phyloP scores from a whole-genome alignment of 2,113 vertebrate genomes.

The Eurystomus gularis region DNA sequence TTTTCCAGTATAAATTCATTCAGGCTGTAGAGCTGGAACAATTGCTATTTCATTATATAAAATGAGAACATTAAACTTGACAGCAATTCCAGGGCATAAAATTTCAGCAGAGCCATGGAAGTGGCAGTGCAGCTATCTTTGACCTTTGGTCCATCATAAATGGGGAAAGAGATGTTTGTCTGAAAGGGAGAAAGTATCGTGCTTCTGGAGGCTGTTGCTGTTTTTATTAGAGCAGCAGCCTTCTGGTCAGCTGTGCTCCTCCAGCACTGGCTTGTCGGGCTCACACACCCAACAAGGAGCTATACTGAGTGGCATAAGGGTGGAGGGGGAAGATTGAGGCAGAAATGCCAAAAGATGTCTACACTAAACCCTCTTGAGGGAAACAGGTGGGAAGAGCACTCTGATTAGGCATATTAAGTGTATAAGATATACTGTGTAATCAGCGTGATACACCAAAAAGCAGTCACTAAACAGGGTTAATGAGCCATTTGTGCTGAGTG shows the following conservation, averaged over 20 bases:
- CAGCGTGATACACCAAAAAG: not conserved
- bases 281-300: not conserved
- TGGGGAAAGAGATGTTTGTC: conserved; percentile 14
- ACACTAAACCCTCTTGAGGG: not conserved
- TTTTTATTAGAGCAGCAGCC: not conserved
- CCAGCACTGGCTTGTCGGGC: not conserved
- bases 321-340: not conserved
- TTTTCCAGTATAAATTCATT: not conserved
- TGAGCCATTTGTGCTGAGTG: not conserved
- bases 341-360: not conserved
- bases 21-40: not conserved
- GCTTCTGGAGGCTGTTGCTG: not conserved
- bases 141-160: conserved; percentile 36
- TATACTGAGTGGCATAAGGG: not conserved
- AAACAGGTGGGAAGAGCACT: not conserved
- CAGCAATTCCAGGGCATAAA: conserved; percentile 43
- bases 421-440: not conserved
- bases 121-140: not conserved
- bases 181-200: not conserved
- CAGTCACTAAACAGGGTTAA: not conserved
- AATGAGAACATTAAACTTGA: conserved; percentile 28
- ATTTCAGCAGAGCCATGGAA: not conserved
- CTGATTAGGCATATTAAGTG: not conserved
- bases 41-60: conserved; percentile 12
- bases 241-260: not conserved